A percentile compares a stretch with the other conserved stretches of the same genome.
These are phyloP conservation scores for Neosilurus mollespiculum DNA, from an alignment of 2,797 vertebrate species.

Conservation along the genomic window DNA sequence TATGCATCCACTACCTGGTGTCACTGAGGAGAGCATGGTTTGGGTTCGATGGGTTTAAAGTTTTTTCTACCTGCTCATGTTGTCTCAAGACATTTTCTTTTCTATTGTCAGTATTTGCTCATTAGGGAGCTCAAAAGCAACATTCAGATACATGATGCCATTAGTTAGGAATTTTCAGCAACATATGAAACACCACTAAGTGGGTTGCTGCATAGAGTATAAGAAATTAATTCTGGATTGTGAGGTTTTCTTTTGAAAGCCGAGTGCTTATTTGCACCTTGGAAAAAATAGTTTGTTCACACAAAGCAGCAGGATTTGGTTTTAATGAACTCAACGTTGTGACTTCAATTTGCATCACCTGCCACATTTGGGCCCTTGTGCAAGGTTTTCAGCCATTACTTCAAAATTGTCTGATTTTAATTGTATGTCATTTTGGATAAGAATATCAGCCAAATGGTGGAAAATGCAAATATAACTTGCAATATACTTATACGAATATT, in stretches of 20 bases:
- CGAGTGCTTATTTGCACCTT: neutral
- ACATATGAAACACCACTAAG: neutral
- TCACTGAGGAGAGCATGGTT: neutral
- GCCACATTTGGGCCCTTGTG: neutral
- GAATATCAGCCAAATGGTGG: neutral
- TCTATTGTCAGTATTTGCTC: neutral
- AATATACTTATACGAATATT: too few relatives aligned
- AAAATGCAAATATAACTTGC: neutral
- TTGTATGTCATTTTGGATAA: neutral
- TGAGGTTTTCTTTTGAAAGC: neutral
- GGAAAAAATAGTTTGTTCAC: neutral
- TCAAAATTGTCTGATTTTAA: neutral
- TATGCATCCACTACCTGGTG: neutral
- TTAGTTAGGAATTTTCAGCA: neutral
- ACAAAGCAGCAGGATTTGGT: neutral
- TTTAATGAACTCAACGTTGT: constrained; percentile 18
- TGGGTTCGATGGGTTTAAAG: neutral
- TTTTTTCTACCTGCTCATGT: neutral
- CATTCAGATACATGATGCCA: neutral
- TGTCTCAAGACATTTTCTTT: neutral
- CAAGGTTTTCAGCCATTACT: neutral
- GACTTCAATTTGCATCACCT: constrained; percentile 12
- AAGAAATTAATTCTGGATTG: too few relatives aligned
- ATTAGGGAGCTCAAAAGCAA: too few relatives aligned
- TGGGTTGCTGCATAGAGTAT: neutral